Percentiles rank a stretch among this genome's conserved stretches.
Conservation (phyloP, 2,797 vertebrate species). For the Selene dorsalis region DNA sequence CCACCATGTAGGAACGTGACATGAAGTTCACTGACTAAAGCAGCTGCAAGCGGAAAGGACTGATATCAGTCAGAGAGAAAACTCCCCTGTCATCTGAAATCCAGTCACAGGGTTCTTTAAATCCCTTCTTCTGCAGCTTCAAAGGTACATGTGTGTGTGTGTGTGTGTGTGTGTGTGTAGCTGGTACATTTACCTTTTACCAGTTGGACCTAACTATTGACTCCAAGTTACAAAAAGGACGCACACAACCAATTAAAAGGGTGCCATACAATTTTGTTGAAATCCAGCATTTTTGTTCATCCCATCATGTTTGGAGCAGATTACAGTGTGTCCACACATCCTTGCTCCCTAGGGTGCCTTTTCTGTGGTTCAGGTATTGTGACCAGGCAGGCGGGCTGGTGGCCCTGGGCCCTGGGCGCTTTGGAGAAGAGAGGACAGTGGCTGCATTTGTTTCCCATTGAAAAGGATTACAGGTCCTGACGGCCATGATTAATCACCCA, state of each 20-base stretch:
- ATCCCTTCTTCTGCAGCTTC: conserved; percentile 2
- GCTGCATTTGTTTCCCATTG: conserved; percentile 93
- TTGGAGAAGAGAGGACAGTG: conserved; percentile 86
- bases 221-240: conserved; percentile 60
- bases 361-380: conserved; percentile 82
- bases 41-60: conserved; percentile 60
- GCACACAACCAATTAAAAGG: conserved; percentile 70
- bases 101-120: conserved; percentile 38
- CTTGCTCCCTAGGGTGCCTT: conserved; percentile 67
- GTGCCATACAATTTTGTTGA: conserved; percentile 76
- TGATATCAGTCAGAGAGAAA: conserved; percentile 54
- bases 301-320: conserved; percentile 80
- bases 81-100: conserved; percentile 65
- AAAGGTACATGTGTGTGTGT: conserved; percentile 18
- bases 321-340: conserved; percentile 75
- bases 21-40: conserved; percentile 76
- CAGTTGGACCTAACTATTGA: conserved; percentile 58
- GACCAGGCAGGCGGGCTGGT: conserved; percentile 78
- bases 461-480: conserved; percentile 96
- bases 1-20: conserved; percentile 72
- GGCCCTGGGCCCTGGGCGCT: conserved; percentile 79
- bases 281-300: conserved; percentile 71
- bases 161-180: neutral
- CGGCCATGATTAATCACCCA: conserved; percentile 96
- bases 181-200: conserved; percentile 40